Evolutionary conservation across 1,140 invertebrate species (phyloP).

Genomic region (Pogonognathellus flavescens): DNA sequence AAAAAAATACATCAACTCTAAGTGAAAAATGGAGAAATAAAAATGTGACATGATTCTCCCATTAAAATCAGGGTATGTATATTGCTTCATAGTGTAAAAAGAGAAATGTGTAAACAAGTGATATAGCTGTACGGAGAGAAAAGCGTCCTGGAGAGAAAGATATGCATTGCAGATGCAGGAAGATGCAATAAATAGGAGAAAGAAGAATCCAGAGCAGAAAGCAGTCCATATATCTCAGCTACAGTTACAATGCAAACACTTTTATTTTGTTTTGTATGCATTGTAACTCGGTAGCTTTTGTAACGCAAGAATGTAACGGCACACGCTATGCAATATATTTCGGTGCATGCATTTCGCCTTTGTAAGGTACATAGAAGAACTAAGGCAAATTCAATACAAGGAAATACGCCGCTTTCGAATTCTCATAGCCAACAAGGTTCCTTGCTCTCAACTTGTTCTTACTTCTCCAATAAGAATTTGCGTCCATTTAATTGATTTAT

Average conservation of each 20-base stretch:
- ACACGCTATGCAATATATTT: not conserved
- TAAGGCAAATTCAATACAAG: no score
- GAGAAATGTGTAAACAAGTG: no score
- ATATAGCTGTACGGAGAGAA: conserved; percentile 20
- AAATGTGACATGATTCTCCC: no score
- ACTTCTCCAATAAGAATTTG: no score
- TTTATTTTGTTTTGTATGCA: not conserved
- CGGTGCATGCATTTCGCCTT: not conserved
- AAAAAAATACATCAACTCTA: no score
- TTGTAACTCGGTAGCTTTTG: not conserved
- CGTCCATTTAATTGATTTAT: no score
- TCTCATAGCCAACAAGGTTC: no score
- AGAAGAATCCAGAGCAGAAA: not conserved
- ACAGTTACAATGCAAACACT: not conserved
- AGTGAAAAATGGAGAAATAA: no score
- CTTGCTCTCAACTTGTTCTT: no score
- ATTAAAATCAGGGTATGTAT: no score
- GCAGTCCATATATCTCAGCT: not conserved
- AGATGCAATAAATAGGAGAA: conserved; percentile 39
- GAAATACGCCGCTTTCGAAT: no score
- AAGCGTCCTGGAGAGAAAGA: conserved; percentile 12
- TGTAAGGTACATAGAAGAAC: not conserved
- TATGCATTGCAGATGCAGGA: conserved; percentile 6
- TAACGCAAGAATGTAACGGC: not conserved
- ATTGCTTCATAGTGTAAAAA: no score